Percentiles rank a stretch among this genome's conserved stretches.
These are phyloP conservation scores for Phainopepla nitens DNA, from an alignment of 2,113 vertebrate genomes.

Conservation along the genomic window DNA sequence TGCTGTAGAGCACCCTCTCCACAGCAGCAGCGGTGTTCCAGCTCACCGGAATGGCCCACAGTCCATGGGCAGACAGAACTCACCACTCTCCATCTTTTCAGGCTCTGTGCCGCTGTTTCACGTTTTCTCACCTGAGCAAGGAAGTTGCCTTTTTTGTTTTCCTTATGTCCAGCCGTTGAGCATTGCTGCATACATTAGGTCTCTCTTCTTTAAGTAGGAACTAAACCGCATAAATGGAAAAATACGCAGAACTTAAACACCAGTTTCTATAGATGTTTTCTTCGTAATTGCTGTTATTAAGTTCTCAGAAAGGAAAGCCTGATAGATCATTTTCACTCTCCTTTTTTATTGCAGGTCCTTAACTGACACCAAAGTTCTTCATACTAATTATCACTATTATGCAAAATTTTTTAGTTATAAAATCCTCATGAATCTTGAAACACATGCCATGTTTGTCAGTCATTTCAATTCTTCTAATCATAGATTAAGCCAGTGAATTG, in stretches of 20 bases:
- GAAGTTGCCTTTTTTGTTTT: not conserved
- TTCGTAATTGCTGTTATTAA: not conserved
- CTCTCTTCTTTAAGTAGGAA: not conserved
- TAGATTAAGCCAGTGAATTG: not conserved
- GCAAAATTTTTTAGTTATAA: not conserved
- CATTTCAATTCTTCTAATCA: not conserved
- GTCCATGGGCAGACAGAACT: rapidly evolving
- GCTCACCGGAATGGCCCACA: not conserved
- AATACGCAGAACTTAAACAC: not conserved
- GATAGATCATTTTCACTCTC: not conserved
- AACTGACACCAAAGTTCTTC: not conserved
- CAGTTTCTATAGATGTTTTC: not conserved
- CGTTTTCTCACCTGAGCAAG: not conserved
- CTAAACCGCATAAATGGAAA: not conserved
- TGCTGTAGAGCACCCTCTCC: not conserved
- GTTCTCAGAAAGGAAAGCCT: not conserved
- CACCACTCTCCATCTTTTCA: too few relatives aligned
- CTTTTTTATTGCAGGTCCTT: not conserved
- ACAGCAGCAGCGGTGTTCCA: not conserved
- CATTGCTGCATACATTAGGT: rapidly evolving
- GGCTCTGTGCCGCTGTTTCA: rapidly evolving
- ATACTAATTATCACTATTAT: not conserved
- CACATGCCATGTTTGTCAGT: not conserved
- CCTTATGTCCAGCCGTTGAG: rapidly evolving
- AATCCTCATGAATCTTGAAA: not conserved